phyloP scores from a whole-genome alignment of 2,888 invertebrate genomes.

The Chaetoderma sp. region DNA sequence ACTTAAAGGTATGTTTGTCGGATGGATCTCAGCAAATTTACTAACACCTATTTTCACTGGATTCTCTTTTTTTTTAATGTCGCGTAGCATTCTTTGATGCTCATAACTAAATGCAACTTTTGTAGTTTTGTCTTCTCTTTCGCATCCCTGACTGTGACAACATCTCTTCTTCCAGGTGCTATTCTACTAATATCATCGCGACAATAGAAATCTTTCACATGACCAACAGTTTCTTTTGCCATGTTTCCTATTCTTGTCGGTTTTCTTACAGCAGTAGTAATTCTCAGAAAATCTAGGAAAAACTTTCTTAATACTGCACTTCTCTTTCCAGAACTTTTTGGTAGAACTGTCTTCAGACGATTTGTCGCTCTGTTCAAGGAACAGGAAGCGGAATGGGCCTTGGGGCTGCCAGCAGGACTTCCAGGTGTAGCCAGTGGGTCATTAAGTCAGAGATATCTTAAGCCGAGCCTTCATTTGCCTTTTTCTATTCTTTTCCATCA shows the following conservation, averaged over 20 bases:
- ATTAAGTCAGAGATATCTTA: no score
- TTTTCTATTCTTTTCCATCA: neutral
- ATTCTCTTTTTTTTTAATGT: slow-evolving; percentile 21
- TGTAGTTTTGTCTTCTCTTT: neutral
- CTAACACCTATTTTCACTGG: slow-evolving; percentile 15
- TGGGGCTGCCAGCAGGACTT: no score
- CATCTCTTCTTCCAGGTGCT: slow-evolving; percentile 10
- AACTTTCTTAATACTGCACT: neutral
- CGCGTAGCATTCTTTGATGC: slow-evolving; percentile 5
- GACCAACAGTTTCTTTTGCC: neutral
- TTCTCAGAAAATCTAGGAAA: slow-evolving; percentile 23
- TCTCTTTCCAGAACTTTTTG: slow-evolving; percentile 5
- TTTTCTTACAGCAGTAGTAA: slow-evolving; percentile 13
- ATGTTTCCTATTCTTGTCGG: slow-evolving; percentile 18
- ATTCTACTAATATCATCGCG: neutral
- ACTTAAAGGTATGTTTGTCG: neutral
- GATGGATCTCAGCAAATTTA: neutral
- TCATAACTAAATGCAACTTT: neutral
- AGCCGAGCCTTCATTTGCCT: neutral
- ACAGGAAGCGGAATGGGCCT: neutral
- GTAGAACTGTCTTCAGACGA: neutral
- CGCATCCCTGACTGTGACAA: slow-evolving; percentile 19
- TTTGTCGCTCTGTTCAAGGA: neutral
- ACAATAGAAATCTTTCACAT: neutral
- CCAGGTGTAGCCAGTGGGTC: no score